A percentile compares a stretch with the other conserved stretches of the same genome.
Conservation (phyloP, 2,888 invertebrate species). For the Allygus modestus region DNA sequence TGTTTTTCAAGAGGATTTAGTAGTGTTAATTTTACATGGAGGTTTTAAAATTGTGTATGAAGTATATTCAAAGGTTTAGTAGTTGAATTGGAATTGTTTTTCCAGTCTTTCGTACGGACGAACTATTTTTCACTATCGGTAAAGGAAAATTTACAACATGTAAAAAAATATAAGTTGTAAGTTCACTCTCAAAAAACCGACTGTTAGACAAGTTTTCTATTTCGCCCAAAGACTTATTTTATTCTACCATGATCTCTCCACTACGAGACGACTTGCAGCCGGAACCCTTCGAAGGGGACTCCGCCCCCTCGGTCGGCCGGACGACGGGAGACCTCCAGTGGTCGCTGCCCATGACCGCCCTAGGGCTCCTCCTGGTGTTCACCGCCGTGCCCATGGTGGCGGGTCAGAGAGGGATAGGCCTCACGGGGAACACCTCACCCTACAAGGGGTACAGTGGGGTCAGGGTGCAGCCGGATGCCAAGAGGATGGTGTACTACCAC, state of each 20-base stretch:
- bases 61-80: too few species aligned
- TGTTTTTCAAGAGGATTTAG: too few species aligned
- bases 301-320: not conserved
- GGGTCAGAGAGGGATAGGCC: conserved; percentile 50
- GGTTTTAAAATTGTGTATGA: too few species aligned
- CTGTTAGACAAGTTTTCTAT: too few species aligned
- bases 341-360: conserved; percentile 12
- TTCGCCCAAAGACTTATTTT: too few species aligned
- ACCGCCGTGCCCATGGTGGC: conserved; percentile 40
- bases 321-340: conserved; percentile 4
- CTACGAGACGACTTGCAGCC: not conserved
- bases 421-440: conserved; percentile 71
- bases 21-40: too few species aligned
- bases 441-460: conserved; percentile 82
- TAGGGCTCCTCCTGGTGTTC: conserved; percentile 28
- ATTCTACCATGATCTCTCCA: not conserved
- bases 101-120: too few species aligned
- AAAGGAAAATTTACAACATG: too few species aligned
- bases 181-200: too few species aligned
- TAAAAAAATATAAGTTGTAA: too few species aligned
- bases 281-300: not conserved
- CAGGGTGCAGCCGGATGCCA: conserved; percentile 81
- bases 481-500: conserved; percentile 81
- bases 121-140: too few species aligned
- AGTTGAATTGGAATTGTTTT: too few species aligned